Conservation (phyloP, 2,797 vertebrate genomes). For the Echeneis naucrates region DNA sequence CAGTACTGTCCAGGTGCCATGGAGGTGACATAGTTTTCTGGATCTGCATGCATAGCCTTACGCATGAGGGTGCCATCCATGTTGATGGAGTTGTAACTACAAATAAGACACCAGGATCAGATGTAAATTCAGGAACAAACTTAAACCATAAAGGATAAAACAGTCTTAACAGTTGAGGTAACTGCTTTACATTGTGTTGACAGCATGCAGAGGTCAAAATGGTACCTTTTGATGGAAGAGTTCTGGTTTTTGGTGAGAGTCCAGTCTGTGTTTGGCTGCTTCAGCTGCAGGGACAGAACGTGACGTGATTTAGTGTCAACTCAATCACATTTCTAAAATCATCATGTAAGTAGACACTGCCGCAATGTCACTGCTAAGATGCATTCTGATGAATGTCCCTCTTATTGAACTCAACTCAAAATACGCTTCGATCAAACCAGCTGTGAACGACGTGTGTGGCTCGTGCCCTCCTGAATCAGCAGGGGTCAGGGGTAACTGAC, state of each 20-base stretch:
- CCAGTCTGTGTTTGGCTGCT: conserved; percentile 92
- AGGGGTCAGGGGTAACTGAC: conserved; percentile 49
- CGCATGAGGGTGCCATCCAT: conserved; percentile 86
- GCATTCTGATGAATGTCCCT: not conserved
- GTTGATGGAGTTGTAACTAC: conserved; percentile 87
- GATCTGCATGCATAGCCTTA: conserved; percentile 85
- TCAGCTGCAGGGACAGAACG: conserved; percentile 80
- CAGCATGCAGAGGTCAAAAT: conserved; percentile 1
- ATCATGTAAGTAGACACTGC: not conserved
- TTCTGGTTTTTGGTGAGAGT: conserved; percentile 87
- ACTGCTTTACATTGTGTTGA: not conserved
- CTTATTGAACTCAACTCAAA: not conserved
- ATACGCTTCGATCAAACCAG: not conserved
- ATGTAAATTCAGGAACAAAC: not conserved
- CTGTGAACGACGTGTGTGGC: conserved; percentile 1
- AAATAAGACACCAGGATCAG: conserved; percentile 10
- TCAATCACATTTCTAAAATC: not conserved
- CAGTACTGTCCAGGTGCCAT: conserved; percentile 89
- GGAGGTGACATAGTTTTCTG: conserved; percentile 87
- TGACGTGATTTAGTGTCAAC: not conserved
- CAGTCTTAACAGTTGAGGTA: not conserved
- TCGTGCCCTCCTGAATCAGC: conserved; percentile 20
- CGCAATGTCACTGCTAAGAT: not conserved
- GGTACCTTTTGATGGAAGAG: conserved; percentile 90
- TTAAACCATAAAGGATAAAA: not conserved